Percentiles rank a stretch among this genome's conserved stretches.
These are phyloP conservation scores for Epizoanthus stellaris DNA, from an alignment of 92 coral and sea anemone species.

Conservation along the genomic window DNA sequence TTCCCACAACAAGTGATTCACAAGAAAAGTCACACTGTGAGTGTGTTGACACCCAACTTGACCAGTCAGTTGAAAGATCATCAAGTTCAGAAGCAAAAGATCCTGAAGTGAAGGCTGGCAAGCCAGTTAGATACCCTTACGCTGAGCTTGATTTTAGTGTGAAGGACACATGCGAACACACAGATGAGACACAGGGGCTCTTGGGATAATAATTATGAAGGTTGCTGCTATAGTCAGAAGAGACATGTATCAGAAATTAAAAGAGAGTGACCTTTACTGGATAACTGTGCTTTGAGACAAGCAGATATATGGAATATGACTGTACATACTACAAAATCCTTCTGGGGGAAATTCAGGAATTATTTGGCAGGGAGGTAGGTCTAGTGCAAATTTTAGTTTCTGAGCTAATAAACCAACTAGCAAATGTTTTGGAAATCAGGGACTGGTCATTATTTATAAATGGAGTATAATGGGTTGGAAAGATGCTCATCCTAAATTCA, in stretches of 20 bases:
- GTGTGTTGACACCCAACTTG: neutral
- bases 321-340: too few relatives aligned
- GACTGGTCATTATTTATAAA: too few relatives aligned
- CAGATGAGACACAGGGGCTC: slow-evolving; percentile 5
- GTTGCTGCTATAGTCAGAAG: neutral
- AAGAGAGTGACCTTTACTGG: too few relatives aligned
- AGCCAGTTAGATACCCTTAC: slow-evolving; percentile 13
- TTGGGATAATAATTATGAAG: neutral
- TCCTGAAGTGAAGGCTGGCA: neutral
- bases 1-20: neutral
- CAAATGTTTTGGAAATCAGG: too few relatives aligned
- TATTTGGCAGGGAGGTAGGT: too few relatives aligned
- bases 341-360: too few relatives aligned
- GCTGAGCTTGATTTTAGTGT: slow-evolving; percentile 35
- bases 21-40: neutral
- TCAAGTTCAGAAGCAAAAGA: neutral
- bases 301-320: too few relatives aligned
- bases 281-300: too few relatives aligned
- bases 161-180: neutral
- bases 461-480: too few relatives aligned
- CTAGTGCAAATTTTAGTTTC: too few relatives aligned
- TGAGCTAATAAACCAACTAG: too few relatives aligned
- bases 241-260: neutral
- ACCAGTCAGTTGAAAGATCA: neutral
- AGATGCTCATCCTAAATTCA: too few relatives aligned